Conservation (phyloP, 2,797 vertebrate species). For the Babyrousa celebensis region DNA sequence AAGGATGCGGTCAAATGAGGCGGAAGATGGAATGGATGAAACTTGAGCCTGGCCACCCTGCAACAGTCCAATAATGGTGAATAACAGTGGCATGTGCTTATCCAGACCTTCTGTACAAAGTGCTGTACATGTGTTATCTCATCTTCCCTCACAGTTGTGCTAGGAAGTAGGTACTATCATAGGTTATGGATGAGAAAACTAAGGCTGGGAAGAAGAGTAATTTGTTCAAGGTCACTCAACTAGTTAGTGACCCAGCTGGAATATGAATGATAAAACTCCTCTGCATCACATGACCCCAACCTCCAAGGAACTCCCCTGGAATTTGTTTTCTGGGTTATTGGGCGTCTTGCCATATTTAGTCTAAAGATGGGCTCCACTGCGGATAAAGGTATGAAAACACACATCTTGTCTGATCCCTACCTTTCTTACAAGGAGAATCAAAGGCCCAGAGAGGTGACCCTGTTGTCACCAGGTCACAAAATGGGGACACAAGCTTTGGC, state of each 20-base stretch:
- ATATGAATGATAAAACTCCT: background rate
- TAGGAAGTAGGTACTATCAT: background rate
- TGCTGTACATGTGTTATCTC: rapidly evolving
- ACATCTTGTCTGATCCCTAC: background rate
- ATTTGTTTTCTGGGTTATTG: background rate
- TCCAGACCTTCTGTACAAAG: background rate
- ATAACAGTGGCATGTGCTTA: background rate
- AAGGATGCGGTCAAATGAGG: background rate
- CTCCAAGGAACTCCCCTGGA: background rate
- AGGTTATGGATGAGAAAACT: background rate
- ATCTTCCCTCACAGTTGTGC: background rate
- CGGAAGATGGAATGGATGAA: background rate
- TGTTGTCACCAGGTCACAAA: constrained; percentile 6
- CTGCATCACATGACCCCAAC: background rate
- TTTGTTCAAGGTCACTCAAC: background rate
- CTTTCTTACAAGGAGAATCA: constrained; percentile 22
- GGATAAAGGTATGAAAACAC: background rate
- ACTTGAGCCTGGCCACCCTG: no score
- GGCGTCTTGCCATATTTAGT: background rate
- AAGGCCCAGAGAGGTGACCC: background rate
- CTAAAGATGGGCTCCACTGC: background rate
- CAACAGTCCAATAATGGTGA: background rate
- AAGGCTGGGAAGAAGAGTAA: background rate
- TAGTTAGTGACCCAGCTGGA: background rate
- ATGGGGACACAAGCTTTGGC: background rate